Evolutionary conservation across 2,888 invertebrate species (phyloP), one percentile per base, ranked within the genome.

Genomic region (Catocala sponsa): DNA sequence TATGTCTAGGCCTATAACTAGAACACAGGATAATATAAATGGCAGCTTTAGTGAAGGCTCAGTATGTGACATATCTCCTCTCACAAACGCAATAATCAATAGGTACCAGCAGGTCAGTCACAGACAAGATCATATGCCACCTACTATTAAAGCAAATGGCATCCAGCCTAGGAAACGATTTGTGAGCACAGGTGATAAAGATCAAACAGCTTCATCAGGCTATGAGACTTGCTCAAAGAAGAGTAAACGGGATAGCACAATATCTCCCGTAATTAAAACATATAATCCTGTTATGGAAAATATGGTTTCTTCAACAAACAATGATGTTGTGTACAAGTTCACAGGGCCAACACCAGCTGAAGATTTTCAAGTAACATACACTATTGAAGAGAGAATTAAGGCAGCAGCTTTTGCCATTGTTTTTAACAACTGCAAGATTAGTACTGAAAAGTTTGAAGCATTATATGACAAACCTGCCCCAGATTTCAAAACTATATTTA

Each of bases 401-500:
- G 89, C 89, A 53, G 94, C 94, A 60, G 94, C 94, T 44, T 91
- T 84, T 84, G 94, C 94, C 38, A 86, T 95, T 71, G 88, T 86
- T 13, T 91, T 92, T 65, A 91, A 90, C 65, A 95, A 94, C 62
- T 94, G 94, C 68, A 92, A 87, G 84, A 86, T 90, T n/a, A 91
- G 87, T 55, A 84, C 91, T 55, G 86, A 89, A 0, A 91, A 86
- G 73, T 95, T 95, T 89, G 89, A 94, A 79, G 67, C 81, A 42
- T 46, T 85, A 9, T 92, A 81, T 83, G 89, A 90, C 54, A 95
- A 95, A 81, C 92, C 92, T 46, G 94, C 94, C 54, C 95, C 95
- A 47, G 94, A 94, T 78, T 94, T 91, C 63, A 89, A 94, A 77
- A 94, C 94, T 48, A 91, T 95, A 67, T 95, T 92, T 88, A 81